phyloP scores from a whole-genome alignment of 1,140 invertebrate genomes.

The Belonocnema kinseyi region DNA sequence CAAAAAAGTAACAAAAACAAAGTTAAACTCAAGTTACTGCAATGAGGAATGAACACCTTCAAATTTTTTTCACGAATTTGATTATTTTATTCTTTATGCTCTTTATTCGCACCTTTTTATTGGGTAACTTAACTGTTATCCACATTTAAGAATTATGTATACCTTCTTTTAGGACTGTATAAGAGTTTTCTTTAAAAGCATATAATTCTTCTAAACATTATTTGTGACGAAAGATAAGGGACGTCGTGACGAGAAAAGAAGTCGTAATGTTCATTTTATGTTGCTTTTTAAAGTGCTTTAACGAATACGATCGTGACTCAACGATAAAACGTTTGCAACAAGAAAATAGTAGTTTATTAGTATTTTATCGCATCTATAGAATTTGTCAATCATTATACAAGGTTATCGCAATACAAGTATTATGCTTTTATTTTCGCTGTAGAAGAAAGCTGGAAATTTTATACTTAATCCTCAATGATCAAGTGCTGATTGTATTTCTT shows the following conservation, averaged over 20 bases:
- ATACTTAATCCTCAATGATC: no score
- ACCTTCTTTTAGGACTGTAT: background rate
- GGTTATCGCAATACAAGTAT: no score
- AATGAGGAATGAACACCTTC: background rate
- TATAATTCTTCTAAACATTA: slow-evolving; percentile 6
- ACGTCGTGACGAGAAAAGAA: slow-evolving; percentile 13
- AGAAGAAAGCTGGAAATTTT: no score
- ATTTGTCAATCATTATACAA: slow-evolving; percentile 10
- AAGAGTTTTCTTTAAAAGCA: slow-evolving; percentile 1
- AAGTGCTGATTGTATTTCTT: no score
- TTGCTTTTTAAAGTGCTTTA: slow-evolving; percentile 14
- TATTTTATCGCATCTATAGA: slow-evolving; percentile 12
- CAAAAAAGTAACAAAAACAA: background rate
- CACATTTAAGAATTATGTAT: slow-evolving; percentile 1
- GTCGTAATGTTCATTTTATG: slow-evolving; percentile 29
- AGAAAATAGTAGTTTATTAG: slow-evolving; percentile 23
- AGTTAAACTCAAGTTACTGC: background rate
- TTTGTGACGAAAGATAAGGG: slow-evolving; percentile 11
- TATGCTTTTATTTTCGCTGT: no score
- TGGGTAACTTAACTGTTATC: background rate
- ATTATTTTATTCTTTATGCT: background rate
- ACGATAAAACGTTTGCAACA: background rate
- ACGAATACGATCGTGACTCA: slow-evolving; percentile 8
- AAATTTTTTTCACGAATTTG: background rate
- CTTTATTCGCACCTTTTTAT: background rate